Percentiles rank a stretch among this genome's conserved stretches.
Conservation (phyloP, 2,888 invertebrate genomes). For the Drosophila emarginata region DNA sequence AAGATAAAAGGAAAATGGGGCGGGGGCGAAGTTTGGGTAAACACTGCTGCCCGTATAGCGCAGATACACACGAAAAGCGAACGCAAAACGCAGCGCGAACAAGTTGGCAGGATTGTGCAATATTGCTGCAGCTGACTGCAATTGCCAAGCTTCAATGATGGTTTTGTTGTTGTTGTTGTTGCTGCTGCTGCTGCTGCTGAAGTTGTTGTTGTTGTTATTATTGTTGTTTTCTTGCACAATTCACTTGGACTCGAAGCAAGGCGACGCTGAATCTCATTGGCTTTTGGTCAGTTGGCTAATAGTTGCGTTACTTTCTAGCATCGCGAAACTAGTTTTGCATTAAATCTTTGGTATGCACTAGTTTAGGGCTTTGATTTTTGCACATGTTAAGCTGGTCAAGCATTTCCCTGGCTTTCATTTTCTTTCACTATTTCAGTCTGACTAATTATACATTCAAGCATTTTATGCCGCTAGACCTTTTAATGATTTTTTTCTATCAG, state of each 20-base stretch:
- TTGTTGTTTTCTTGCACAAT: constrained; percentile 62
- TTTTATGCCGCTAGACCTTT: constrained; percentile 15
- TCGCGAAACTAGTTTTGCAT: constrained; percentile 43
- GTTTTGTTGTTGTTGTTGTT: constrained; percentile 25
- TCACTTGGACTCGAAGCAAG: constrained; percentile 29
- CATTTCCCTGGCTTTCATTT: constrained; percentile 71
- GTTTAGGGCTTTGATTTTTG: constrained; percentile 36
- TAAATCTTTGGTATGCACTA: constrained; percentile 37
- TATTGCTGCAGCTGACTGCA: constrained; percentile 58
- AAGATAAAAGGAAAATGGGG: constrained; percentile 17
- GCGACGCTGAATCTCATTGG: constrained; percentile 25
- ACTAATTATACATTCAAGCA: constrained; percentile 36
- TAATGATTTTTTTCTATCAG: constrained; percentile 3
- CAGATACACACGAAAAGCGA: constrained; percentile 38
- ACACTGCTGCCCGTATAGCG: constrained; percentile 24
- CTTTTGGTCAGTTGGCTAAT: constrained; percentile 70
- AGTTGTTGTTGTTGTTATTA: neutral
- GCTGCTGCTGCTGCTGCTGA: constrained; percentile 38
- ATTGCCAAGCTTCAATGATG: constrained; percentile 20
- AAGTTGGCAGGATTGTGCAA: constrained; percentile 77
- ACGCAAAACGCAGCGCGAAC: constrained; percentile 46
- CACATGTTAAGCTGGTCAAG: constrained; percentile 59
- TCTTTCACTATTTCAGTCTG: constrained; percentile 34
- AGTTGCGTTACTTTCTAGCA: constrained; percentile 53
- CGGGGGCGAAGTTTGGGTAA: neutral